These are phyloP conservation scores for Brachystomella parvula DNA, from an alignment of 1,140 invertebrate genomes.

Conservation along the genomic window DNA sequence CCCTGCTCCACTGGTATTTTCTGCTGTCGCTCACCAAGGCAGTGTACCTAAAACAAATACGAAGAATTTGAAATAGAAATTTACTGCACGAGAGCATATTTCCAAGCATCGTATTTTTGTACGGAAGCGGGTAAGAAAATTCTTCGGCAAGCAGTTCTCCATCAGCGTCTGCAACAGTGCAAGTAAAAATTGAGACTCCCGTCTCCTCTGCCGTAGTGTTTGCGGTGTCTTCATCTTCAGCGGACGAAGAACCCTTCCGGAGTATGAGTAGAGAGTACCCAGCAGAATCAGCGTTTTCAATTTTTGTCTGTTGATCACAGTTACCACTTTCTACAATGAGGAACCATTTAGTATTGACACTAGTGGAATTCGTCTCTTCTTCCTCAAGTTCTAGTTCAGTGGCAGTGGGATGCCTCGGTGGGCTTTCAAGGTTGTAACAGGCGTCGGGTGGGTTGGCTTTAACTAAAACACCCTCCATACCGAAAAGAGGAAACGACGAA, in stretches of 20 bases:
- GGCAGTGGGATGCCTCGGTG: neutral
- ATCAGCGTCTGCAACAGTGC: neutral
- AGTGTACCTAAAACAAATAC: neutral
- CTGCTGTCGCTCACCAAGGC: neutral
- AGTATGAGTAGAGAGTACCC: neutral
- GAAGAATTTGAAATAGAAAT: neutral
- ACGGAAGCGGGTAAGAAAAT: neutral
- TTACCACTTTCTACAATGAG: neutral
- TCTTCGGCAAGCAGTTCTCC: neutral
- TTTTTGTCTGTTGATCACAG: neutral
- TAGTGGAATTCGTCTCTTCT: neutral
- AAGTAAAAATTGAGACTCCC: neutral
- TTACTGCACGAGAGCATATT: too few species aligned
- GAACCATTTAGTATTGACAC: neutral
- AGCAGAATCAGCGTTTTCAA: neutral
- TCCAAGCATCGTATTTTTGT: too few species aligned
- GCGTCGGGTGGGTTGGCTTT: slow-evolving; percentile 3
- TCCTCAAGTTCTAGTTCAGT: neutral
- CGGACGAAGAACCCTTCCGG: neutral
- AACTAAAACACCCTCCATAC: neutral
- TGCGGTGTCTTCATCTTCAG: neutral
- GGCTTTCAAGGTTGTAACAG: neutral
- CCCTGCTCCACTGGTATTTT: neutral
- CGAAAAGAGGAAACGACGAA: neutral
- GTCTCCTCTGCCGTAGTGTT: neutral